A percentile compares a stretch with the other conserved stretches of the same genome.
Evolutionary conservation across 2,797 vertebrate genomes (phyloP).

Genomic region (Labroides dimidiatus): DNA sequence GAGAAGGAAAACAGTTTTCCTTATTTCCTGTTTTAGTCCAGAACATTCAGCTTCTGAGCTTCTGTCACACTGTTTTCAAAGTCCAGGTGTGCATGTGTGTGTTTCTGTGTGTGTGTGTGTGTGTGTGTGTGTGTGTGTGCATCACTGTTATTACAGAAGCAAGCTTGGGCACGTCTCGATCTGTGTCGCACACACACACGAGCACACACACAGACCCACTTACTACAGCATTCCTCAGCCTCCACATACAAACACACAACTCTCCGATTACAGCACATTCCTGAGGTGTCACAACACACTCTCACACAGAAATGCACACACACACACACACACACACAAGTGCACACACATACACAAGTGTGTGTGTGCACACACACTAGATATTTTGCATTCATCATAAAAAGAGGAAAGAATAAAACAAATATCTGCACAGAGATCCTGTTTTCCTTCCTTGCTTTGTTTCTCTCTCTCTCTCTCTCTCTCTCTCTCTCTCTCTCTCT

Average conservation of each 20-base stretch:
- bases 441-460: conserved; percentile 19
- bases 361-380: not conserved
- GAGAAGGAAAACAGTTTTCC: too few relatives aligned
- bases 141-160: conserved; percentile 30
- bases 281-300: conserved; percentile 48
- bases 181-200: conserved; percentile 20
- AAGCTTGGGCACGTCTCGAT: conserved; percentile 56
- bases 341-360: not conserved
- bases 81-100: not conserved
- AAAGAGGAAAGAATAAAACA: conserved; percentile 14
- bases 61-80: not conserved
- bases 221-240: conserved; percentile 53
- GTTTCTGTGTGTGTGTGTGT: not conserved
- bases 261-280: conserved; percentile 59
- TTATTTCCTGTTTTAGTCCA: too few relatives aligned
- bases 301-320: conserved; percentile 29
- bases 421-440: not conserved
- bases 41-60: too few relatives aligned
- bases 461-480: not conserved
- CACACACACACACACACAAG: conserved; percentile 11
- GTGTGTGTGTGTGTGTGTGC: not conserved
- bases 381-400: conserved; percentile 2
- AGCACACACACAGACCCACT: conserved; percentile 34
- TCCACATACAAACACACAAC: conserved; percentile 59
- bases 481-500: too few relatives aligned